phyloP scores from a whole-genome alignment of 2,797 vertebrate genomes.

The Rhincodon typus region DNA sequence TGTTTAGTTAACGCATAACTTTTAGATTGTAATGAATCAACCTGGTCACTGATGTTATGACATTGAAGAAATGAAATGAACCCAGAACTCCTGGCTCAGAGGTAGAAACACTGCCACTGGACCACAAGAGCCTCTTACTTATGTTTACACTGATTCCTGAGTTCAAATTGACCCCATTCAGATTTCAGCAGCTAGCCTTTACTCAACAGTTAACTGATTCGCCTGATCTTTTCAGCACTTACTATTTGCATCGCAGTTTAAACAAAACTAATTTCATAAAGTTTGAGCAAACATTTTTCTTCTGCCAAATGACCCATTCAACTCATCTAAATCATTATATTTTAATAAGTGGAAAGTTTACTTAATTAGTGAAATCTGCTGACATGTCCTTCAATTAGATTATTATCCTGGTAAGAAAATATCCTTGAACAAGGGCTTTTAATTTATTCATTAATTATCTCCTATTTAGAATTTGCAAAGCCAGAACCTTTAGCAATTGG shows the following conservation, averaged over 20 bases:
- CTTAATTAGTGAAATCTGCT: neutral
- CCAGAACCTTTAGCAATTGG: neutral
- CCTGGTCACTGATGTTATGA: too few relatives aligned
- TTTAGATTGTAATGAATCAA: too few relatives aligned
- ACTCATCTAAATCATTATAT: neutral
- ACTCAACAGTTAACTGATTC: neutral
- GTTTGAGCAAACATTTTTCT: neutral
- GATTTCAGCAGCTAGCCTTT: neutral
- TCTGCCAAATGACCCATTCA: neutral
- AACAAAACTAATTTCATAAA: neutral
- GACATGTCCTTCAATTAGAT: neutral
- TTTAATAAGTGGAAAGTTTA: slow-evolving; percentile 14
- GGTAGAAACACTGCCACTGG: too few relatives aligned
- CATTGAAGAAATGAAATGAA: too few relatives aligned
- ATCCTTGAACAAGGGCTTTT: neutral
- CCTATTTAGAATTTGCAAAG: neutral
- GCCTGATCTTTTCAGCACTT: neutral
- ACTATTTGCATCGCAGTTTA: neutral
- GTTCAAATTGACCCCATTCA: neutral
- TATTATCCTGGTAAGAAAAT: neutral
- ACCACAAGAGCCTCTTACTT: too few relatives aligned
- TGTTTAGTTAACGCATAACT: neutral
- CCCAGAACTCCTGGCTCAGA: too few relatives aligned
- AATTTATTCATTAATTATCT: slow-evolving; percentile 9
- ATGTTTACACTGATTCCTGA: neutral